These are phyloP conservation scores for Paradisaea rubra DNA, from an alignment of 2,113 vertebrate genomes.

Conservation along the genomic window DNA sequence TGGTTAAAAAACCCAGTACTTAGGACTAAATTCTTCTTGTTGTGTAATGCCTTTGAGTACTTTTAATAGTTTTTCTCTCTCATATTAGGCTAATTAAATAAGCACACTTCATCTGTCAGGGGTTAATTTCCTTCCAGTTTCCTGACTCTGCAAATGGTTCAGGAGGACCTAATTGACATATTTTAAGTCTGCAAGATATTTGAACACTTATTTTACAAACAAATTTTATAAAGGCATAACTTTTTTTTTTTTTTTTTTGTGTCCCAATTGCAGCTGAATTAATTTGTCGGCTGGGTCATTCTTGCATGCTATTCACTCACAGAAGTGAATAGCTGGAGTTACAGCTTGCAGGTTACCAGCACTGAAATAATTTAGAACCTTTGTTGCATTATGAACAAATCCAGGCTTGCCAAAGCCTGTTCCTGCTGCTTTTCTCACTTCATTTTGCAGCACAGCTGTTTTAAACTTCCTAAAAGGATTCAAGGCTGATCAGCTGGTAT, in stretches of 20 bases:
- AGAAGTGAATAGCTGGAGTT: background rate
- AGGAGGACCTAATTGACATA: background rate
- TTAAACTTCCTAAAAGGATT: conserved; percentile 40
- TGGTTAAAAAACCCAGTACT: background rate
- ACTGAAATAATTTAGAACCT: conserved; percentile 1
- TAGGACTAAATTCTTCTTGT: background rate
- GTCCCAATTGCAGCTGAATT: background rate
- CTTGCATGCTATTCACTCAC: background rate
- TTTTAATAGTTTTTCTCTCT: background rate
- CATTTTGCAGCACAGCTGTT: conserved; percentile 41
- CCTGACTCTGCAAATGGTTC: background rate
- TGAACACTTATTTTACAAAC: background rate
- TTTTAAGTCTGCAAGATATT: background rate
- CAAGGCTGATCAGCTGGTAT: conserved; percentile 32
- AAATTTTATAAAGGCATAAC: background rate
- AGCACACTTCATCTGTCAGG: background rate
- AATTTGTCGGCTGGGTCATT: background rate
- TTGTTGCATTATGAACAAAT: conserved; percentile 4
- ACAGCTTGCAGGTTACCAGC: background rate
- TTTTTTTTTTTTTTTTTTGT: background rate
- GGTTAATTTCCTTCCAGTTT: background rate
- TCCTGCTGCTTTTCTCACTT: conserved; percentile 32
- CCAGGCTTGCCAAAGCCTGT: background rate
- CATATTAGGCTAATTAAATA: background rate
- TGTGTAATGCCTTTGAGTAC: background rate